Percentiles rank a stretch among this genome's conserved stretches.
Conservation (phyloP, 2,888 invertebrate genomes). For the Chloroclystis v-ata region DNA sequence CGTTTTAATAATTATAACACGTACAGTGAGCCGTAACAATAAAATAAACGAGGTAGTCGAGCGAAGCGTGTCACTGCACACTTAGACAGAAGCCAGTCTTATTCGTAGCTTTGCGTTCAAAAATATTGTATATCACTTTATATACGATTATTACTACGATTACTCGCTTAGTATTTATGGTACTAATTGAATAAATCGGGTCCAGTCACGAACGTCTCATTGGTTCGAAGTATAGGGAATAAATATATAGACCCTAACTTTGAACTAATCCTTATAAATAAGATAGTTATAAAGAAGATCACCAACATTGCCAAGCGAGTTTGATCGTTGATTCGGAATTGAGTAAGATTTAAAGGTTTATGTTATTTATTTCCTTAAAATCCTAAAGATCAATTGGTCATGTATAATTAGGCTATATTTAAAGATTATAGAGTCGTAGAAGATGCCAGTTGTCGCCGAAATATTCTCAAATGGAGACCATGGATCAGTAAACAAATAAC, state of each 20-base stretch:
- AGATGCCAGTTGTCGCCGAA: no score
- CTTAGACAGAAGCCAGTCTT: constrained; percentile 35
- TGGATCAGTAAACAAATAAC: no score
- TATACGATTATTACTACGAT: constrained; percentile 68
- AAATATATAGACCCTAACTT: constrained; percentile 9
- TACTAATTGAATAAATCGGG: constrained; percentile 69
- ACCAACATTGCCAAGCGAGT: no score
- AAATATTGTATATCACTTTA: constrained; percentile 70
- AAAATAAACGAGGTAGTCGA: constrained; percentile 12
- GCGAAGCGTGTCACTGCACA: constrained; percentile 40
- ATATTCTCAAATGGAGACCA: no score
- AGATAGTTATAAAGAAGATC: no score
- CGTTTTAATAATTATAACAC: not conserved
- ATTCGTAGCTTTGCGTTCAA: constrained; percentile 43
- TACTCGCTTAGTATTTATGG: constrained; percentile 62
- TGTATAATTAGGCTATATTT: no score
- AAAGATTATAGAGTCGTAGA: no score
- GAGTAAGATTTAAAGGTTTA: no score
- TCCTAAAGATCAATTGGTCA: no score
- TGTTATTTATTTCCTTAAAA: no score
- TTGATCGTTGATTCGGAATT: no score
- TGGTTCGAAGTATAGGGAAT: constrained; percentile 20
- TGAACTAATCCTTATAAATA: no score
- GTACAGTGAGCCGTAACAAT: constrained; percentile 1
- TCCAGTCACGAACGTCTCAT: constrained; percentile 55